Base-by-base conservation (phyloP, 1,140 invertebrate species). In the Oreohelix idahoensis region DNA sequence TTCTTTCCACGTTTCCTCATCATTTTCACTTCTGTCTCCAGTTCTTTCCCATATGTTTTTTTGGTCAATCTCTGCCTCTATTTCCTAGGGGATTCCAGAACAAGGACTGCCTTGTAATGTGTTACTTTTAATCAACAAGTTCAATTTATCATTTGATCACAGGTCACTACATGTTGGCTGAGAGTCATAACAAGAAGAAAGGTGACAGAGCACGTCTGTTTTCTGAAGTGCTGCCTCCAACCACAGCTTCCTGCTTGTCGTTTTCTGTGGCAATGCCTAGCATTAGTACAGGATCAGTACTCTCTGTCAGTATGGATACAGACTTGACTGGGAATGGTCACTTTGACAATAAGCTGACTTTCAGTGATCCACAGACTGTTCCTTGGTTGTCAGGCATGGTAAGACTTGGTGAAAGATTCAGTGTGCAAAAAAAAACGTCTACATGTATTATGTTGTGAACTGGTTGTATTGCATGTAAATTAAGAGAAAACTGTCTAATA, bases 91-190 rank as follows among this genome's bases (percentile, higher is more conserved):
- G n/a, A n/a, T n/a, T n/a, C n/a, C n/a, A n/a, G n/a, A n/a, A n/a
- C n/a, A n/a, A n/a, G n/a, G n/a, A n/a, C n/a, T n/a, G n/a, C n/a
- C n/a, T n/a, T n/a, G n/a, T n/a, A n/a, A n/a, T n/a, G n/a, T n/a
- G n/a, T n/a, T n/a, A n/a, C n/a, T n/a, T n/a, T n/a, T n/a, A n/a
- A n/a, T n/a, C 42, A 45, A 45, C 15, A 45, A 5, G 15, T 45
- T 45, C 15, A 45, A 45, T 45, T 45, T 45, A 45, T 45, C 42
- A 8, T 45, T 58, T 8, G 5, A 58, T 58, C 53, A 51, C 58
- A 92, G 91, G 90, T 23, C 88, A 91, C 84, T 92, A 92, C 85
- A 88, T 92, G 83, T 91, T 89, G 83, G 89, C 91, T 70, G 91
- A 92, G 77, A 70, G 91, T 11, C 26, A 26, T 38, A 88, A 89